These are phyloP conservation scores for Dasyornis broadbenti DNA, from an alignment of 2,113 vertebrate genomes.

Conservation along the genomic window DNA sequence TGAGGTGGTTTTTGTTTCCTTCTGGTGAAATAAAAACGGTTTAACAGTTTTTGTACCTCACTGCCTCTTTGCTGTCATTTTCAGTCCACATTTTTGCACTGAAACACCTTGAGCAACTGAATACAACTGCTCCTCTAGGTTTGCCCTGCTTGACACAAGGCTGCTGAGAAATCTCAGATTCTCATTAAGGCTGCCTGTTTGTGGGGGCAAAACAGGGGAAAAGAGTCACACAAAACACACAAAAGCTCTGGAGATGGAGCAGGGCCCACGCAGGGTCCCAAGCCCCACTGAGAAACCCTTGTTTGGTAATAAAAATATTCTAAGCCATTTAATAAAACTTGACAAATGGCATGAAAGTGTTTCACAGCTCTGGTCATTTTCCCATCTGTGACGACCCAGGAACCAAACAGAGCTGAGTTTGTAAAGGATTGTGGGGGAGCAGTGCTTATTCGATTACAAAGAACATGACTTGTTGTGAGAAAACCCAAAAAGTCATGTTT, in stretches of 20 bases:
- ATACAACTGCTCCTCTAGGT: not conserved
- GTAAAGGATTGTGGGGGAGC: constrained; percentile 22
- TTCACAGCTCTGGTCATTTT: constrained; percentile 59
- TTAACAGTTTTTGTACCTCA: not conserved
- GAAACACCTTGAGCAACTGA: not conserved
- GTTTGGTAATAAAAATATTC: constrained; percentile 50
- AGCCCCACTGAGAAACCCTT: constrained; percentile 27
- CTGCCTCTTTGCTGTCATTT: not conserved
- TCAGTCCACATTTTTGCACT: not conserved
- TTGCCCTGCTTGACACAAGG: not conserved
- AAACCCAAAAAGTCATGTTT: constrained; percentile 47
- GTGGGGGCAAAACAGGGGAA: not conserved
- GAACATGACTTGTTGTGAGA: constrained; percentile 56
- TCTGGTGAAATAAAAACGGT: not conserved
- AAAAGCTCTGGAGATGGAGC: not conserved
- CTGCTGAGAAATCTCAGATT: constrained; percentile 19
- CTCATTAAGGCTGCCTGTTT: not conserved
- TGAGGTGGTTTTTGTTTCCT: not conserved
- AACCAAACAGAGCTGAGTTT: constrained; percentile 47
- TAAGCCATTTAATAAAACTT: constrained; percentile 43
- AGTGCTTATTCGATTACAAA: constrained; percentile 48
- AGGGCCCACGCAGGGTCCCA: not conserved
- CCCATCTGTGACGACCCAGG: constrained; percentile 15
- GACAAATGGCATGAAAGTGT: constrained; percentile 46
- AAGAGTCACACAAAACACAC: not conserved